phyloP scores from a whole-genome alignment of 2,797 vertebrate species.

The Streptopelia turtur region DNA sequence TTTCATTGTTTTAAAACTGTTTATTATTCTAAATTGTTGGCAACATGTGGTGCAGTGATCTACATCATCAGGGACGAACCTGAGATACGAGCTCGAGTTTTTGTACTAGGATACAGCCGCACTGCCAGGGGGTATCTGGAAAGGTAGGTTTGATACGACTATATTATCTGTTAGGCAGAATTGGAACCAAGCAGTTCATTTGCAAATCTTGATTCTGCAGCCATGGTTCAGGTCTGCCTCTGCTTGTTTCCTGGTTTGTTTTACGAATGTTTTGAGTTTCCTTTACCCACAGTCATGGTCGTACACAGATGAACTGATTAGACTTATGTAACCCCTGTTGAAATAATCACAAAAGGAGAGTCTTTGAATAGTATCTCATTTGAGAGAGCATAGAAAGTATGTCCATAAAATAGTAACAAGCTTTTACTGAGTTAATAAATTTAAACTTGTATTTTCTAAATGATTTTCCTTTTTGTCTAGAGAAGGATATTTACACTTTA shows the following conservation, averaged over 20 bases:
- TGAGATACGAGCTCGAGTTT: not conserved
- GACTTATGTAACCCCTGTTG: not conserved
- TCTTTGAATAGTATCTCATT: not conserved
- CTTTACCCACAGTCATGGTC: not conserved
- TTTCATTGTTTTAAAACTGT: not conserved
- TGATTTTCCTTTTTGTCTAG: not conserved
- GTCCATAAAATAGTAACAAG: not conserved
- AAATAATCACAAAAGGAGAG: not conserved
- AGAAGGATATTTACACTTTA: not conserved
- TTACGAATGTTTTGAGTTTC: not conserved
- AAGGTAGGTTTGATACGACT: not conserved
- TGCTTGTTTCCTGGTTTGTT: not conserved
- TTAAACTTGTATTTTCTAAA: not conserved
- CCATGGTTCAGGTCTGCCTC: not conserved
- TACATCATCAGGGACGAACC: not conserved
- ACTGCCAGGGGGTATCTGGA: not conserved
- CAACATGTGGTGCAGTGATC: not conserved
- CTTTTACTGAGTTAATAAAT: not conserved
- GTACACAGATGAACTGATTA: slow-evolving; percentile 2
- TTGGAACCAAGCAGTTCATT: not conserved
- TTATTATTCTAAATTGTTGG: not conserved
- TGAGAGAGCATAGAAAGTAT: not conserved
- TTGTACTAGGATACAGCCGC: not conserved
- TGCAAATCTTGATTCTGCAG: not conserved
- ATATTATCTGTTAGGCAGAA: not conserved